Evolutionary conservation across 1,140 invertebrate species (phyloP), one percentile per base, ranked within the genome.

Genomic region (Dermatophagoides farinae): DNA sequence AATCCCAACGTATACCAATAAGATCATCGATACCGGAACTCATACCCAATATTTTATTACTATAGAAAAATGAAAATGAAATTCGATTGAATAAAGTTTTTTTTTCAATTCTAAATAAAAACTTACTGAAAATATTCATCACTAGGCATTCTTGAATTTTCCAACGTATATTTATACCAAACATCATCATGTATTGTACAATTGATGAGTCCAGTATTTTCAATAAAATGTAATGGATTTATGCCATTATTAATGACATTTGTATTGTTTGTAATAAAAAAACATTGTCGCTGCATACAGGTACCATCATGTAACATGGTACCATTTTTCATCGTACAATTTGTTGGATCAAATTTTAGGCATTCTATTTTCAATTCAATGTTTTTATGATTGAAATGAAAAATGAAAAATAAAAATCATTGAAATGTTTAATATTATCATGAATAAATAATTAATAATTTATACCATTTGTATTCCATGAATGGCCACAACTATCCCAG

Each of bases 1-100:
- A 88, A 85, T 92, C 93, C 86, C 88, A 92, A 65, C 87, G 85
- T 10, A 95, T 79, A 10, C 79, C 81, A 16, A 86, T 86, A 0
- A 90, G 74, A 63, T 86, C 75, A 61, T 90, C 84, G 10, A 90
- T 81, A 0, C 88, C 88, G 11, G 78, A 76, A 0, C 84, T 86
- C 60, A 93, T 89, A 73, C 86, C 83, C 40, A 92, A 76, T 1
- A 85, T 87, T 59, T 68, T 66, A 50, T 70, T 68, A 44, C 73
- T 75, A 64, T 71, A 25, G 64, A 23, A 43, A 46, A 38, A n/a
- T 22, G 16, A 31, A 37, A 37, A 43, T 31, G 20, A 40, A 60
- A 20, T n/a, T 41, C 16, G 44, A 44, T 18, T 59, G 37, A 62
- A 41, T 11, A 63, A 43, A 11, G n/a, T n/a, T n/a, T n/a, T n/a